Evolutionary conservation across 2,888 invertebrate species (phyloP), one percentile per base, ranked within the genome.

Genomic region (Caenorhabditis angaria): DNA sequence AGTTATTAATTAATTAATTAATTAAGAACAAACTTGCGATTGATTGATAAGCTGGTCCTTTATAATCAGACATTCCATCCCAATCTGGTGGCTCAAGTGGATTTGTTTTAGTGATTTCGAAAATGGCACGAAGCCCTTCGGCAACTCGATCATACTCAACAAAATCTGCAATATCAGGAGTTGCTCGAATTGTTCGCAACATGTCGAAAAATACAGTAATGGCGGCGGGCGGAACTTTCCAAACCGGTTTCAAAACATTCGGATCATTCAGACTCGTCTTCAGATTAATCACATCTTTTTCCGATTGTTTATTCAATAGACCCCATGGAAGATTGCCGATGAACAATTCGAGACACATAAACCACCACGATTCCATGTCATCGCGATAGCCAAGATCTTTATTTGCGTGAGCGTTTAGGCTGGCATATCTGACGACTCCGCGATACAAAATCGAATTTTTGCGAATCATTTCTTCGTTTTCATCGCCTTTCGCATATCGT

Each of bases 291-390:
- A 74, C 73, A 41, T 74, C 73, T 35, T 69, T 60, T 58, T 74
- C 73, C 27, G 59, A 69, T 53, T 69, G 65, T 47, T 74, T 74
- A 28, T 55, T 60, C 47, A 74, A 55, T 18, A 65, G 29, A 22
- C 65, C 63, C 73, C 73, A 74, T n/a, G 73, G 73, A n/a, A 74
- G 66, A 3, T 62, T 61, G 0, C 69, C 69, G 6, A 66, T 54
- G 65, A 74, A 66, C 29, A 74, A 69, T 50, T 74, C 73, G 41
- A 74, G 58, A 1, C 61, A 48, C 69, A 74, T 74, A 50, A 69
- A 74, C 67, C 67, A 74, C 73, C 73, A 74, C 35, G 67, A 67
- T 50, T 74, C 73, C 73, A 74, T 69, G 29, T 74, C 73, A 28
- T 74, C 73, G 12, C 54, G 61, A 63, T 62, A 74, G n/a, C 73